Base-by-base conservation (phyloP, 1,140 invertebrate genomes). In the Cherax destructor region DNA sequence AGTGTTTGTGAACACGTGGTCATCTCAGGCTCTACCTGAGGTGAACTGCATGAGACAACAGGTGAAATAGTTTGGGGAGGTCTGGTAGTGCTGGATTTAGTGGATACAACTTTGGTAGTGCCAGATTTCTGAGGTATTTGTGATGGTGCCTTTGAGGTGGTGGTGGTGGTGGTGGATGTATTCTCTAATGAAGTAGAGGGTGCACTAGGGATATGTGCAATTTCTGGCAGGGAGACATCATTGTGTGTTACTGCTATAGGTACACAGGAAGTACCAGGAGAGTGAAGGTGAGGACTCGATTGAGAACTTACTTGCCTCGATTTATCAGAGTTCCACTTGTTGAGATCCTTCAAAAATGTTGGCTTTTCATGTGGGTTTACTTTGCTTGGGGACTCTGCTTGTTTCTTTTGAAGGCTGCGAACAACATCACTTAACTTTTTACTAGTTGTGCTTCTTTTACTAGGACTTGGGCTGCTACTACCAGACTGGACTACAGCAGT, bases 401-500 rank as follows among this genome's bases (percentile, higher is more conserved):
- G 92, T 83, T 93, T 93, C 81, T 87, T 92, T 89, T 92, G 91
- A 49, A 93, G 88, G 81, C 76, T 91, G 79, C 92, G 83, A 52
- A 93, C 92, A 21, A 93, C 92, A 86, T 93, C 92, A 91, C 84
- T 86, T 41, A 93, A 80, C 78, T 93, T 93, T 88, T 91, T 93
- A 85, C 91, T 89, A 59, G 47, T 91, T 41, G 65, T 65, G 74
- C 88, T 86, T 72, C 88, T 86, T 52, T 87, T 59, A n/a, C 72
- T 74, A 6, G 72, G 69, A 59, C 69, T 86, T 47, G 84, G 84
- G 59, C 90, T 87, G 50, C 78, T 83, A 50, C 69, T 50, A 49
- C 83, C 52, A 56, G 76, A 47, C 52, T 65, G 59, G 4, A 50
- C 41, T 3, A 49, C 49, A 18, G 16, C 41, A 80, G 6, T 24